These are phyloP conservation scores for Dynastes hyllus DNA, from an alignment of 2,888 invertebrate species.

Conservation along the genomic window DNA sequence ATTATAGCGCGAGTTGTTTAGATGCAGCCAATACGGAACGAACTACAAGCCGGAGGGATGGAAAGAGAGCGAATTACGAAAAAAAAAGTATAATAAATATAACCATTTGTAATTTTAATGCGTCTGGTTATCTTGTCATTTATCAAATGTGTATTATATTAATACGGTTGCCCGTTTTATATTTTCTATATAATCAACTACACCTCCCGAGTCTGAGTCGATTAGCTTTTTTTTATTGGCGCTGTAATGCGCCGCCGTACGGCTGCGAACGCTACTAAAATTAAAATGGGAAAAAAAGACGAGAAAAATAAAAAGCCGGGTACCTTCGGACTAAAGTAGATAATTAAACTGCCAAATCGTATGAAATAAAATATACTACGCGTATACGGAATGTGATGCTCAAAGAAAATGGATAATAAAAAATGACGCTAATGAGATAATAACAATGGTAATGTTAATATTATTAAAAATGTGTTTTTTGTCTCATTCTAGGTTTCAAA, in stretches of 20 bases:
- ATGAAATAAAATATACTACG: background rate
- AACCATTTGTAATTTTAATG: constrained; percentile 65
- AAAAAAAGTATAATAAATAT: constrained; percentile 61
- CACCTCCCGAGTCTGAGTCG: constrained; percentile 26
- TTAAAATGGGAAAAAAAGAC: constrained; percentile 12
- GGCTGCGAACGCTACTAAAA: constrained; percentile 2
- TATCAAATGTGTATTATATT: constrained; percentile 64
- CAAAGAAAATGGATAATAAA: background rate
- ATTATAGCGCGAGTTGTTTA: constrained; percentile 7
- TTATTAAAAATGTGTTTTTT: too few species aligned
- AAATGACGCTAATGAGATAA: too few species aligned
- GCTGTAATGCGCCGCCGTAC: constrained; percentile 6
- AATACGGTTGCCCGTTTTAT: constrained; percentile 34
- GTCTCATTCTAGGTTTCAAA: too few species aligned
- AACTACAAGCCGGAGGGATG: background rate
- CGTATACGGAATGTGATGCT: background rate
- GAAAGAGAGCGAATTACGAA: constrained; percentile 27
- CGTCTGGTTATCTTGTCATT: constrained; percentile 62
- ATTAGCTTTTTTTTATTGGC: constrained; percentile 31
- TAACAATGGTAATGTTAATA: too few species aligned
- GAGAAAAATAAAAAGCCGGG: constrained; percentile 4
- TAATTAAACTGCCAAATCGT: constrained; percentile 1
- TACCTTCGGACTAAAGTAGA: background rate
- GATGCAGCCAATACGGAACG: background rate
- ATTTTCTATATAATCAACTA: constrained; percentile 23